Conservation (phyloP, 2,888 invertebrate genomes). For the Netelia fuscicornis region DNA sequence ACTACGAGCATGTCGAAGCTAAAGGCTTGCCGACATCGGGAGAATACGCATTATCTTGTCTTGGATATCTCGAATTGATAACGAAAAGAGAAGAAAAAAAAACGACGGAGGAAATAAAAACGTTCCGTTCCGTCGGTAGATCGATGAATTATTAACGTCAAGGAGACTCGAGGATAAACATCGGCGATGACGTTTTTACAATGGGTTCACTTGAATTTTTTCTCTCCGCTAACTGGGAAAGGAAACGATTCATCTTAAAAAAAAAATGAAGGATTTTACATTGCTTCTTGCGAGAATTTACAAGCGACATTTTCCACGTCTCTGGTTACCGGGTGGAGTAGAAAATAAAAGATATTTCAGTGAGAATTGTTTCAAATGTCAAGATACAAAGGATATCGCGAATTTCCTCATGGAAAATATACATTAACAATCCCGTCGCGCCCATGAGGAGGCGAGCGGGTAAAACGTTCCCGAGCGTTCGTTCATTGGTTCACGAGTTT, state of each 20-base stretch:
- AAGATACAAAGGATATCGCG: neutral
- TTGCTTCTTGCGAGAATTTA: neutral
- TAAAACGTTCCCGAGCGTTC: constrained; percentile 13
- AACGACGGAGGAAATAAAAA: constrained; percentile 28
- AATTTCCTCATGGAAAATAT: neutral
- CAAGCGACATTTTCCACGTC: neutral
- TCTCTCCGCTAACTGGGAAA: neutral
- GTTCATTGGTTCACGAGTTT: constrained; percentile 44
- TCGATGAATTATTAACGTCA: constrained; percentile 52
- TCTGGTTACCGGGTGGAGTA: neutral
- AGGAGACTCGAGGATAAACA: neutral
- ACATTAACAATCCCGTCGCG: neutral
- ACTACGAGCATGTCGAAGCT: constrained; percentile 20
- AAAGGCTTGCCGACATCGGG: constrained; percentile 51
- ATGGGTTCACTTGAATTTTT: neutral
- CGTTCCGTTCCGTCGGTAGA: constrained; percentile 42
- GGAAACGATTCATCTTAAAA: neutral
- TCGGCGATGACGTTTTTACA: neutral
- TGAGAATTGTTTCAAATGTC: too few relatives aligned
- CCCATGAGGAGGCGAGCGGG: constrained; percentile 9
- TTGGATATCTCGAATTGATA: constrained; percentile 60
- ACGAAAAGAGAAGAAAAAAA: neutral
- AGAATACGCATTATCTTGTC: constrained; percentile 47
- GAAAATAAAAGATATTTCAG: too few relatives aligned
- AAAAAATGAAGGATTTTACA: neutral